Conservation (phyloP, 2,888 invertebrate species). For the Ectemnius lituratus region DNA sequence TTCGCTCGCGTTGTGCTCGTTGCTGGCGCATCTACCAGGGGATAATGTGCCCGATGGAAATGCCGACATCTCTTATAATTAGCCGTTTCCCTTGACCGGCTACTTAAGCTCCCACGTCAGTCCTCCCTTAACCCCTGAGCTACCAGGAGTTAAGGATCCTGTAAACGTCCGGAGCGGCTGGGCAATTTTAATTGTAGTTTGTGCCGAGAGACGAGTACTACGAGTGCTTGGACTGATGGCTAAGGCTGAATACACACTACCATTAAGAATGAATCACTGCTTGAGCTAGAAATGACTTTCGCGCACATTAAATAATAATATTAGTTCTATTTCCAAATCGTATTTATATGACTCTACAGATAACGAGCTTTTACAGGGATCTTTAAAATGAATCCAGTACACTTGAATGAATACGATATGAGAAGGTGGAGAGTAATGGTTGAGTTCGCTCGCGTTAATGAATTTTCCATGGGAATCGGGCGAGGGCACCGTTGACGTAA, state of each 20-base stretch:
- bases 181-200: constrained; percentile 58
- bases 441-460: no score
- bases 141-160: constrained; percentile 64
- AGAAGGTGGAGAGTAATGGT: no score
- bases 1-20: constrained; percentile 31
- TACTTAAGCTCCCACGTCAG: constrained; percentile 62
- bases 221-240: background rate
- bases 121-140: constrained; percentile 57
- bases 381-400: no score
- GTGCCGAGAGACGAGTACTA: background rate
- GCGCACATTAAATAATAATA: no score
- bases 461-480: no score
- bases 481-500: no score
- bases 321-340: no score
- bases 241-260: background rate
- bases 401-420: no score
- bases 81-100: constrained; percentile 64
- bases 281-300: no score
- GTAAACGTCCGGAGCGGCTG: constrained; percentile 57
- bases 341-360: no score
- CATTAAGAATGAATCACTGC: no score
- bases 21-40: constrained; percentile 12
- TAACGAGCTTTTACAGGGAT: no score
- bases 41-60: constrained; percentile 43
- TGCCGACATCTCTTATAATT: constrained; percentile 62